Base-by-base conservation (phyloP, 1,140 invertebrate species). In the Dendroctonus ponderosae region DNA sequence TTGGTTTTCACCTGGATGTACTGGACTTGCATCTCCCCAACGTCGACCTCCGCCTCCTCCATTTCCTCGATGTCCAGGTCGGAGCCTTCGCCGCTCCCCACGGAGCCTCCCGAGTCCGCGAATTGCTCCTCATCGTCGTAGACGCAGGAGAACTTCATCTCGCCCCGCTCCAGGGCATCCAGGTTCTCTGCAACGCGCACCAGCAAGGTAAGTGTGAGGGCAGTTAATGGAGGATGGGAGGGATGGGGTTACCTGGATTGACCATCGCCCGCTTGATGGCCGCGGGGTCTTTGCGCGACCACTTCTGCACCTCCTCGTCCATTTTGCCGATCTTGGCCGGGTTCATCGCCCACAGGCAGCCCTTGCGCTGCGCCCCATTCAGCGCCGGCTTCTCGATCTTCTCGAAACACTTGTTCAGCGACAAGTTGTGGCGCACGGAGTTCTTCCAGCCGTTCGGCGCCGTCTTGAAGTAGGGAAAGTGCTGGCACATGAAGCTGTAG, bases 391-490 rank as follows among this genome's bases (percentile, higher is more conserved):
- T 96, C 75, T 97, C 95, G 62, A 97, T 96, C 80, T 98, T 98
- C 78, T 97, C 94, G 80, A 98, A 98, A 81, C 95, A 97, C 80
- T 98, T 98, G 81, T 98, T 98, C 64, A 98, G 80, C 67, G 94
- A 97, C 52, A 98, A 81, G 82, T 98, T 98, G 78, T 98, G 96
- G 68, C 96, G 84, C 0, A 98, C 96, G 1, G 94, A 97, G 79
- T 97, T 98, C 82, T 98, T 98, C 96, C 96, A 98, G 12, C 95
- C 96, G 78, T 92, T 95, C 46, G 95, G 94, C 4, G 96, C 96
- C 7, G 94, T 97, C 82, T 96, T 96, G 79, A 97, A 98, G 79
- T 97, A 98, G 2, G 96, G 96, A 78, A 98, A 98, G 79, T 98
- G 95, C 80, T 96, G 91, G 80, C 93, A 98, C 90, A 98, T 97